phyloP scores from a whole-genome alignment of 2,113 vertebrate genomes.

The Hypomesus transpacificus region DNA sequence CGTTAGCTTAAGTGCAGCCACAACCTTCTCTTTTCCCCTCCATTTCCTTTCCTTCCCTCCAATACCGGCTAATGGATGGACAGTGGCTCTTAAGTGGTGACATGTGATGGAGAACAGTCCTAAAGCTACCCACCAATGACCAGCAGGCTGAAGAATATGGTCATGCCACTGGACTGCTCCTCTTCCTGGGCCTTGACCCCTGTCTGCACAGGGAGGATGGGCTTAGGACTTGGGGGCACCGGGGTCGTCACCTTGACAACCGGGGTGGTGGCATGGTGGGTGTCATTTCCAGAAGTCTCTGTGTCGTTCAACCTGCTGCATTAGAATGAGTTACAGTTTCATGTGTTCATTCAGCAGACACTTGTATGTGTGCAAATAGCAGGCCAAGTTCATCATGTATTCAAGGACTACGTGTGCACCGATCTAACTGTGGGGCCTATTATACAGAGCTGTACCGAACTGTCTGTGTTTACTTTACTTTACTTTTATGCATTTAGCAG shows the following conservation, averaged over 20 bases:
- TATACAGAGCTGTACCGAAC: no score
- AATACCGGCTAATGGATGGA: not conserved
- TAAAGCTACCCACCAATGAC: slow-evolving; percentile 81
- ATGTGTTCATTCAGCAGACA: no score
- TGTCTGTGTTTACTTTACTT: no score
- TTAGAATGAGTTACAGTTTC: not conserved
- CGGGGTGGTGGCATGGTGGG: slow-evolving; percentile 66
- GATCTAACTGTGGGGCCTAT: no score
- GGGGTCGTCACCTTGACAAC: slow-evolving; percentile 72
- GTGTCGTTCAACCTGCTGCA: slow-evolving; percentile 78
- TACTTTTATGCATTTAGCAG: no score
- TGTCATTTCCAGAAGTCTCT: slow-evolving; percentile 75
- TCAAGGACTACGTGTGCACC: not conserved
- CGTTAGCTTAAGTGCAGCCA: not conserved
- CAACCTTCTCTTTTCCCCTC: not conserved
- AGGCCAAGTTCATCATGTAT: not conserved
- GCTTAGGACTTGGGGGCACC: slow-evolving; percentile 82
- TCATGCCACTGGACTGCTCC: slow-evolving; percentile 97
- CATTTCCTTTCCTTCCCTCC: not conserved
- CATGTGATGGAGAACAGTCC: no score
- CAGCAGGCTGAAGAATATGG: slow-evolving; percentile 96
- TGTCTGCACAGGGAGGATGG: slow-evolving; percentile 91
- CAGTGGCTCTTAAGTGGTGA: no score
- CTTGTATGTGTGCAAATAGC: not conserved
- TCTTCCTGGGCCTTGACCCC: slow-evolving; percentile 96